Evolutionary conservation across 1,140 invertebrate species (phyloP).

Genomic region (Drosophila lacertosa): DNA sequence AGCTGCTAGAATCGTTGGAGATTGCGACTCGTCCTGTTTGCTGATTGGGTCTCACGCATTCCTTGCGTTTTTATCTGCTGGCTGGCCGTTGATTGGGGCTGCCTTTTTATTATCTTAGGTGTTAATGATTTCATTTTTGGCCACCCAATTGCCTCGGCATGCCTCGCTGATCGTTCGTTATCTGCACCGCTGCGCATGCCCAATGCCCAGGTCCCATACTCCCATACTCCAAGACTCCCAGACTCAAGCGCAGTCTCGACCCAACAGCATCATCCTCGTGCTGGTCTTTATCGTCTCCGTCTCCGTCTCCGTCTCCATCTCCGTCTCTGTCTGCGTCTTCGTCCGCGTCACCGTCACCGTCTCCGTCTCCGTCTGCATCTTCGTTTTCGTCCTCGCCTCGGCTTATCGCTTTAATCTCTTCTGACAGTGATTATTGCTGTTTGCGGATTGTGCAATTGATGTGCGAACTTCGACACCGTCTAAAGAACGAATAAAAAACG

Average conservation of each 20-base stretch:
- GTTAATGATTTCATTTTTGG: constrained; percentile 84
- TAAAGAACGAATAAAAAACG: constrained; percentile 13
- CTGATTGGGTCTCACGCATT: constrained; percentile 48
- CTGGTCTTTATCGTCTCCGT: too few species aligned
- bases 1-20: neutral
- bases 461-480: constrained; percentile 78
- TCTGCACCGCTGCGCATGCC: constrained; percentile 43
- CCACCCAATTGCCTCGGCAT: constrained; percentile 76
- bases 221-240: too few species aligned
- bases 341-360: constrained; percentile 9
- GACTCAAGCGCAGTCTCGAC: too few species aligned
- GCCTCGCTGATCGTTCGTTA: constrained; percentile 30
- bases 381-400: constrained; percentile 58
- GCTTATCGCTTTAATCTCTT: constrained; percentile 82
- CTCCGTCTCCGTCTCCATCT: neutral
- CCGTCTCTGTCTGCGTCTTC: neutral
- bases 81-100: constrained; percentile 28
- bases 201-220: constrained; percentile 38
- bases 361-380: constrained; percentile 20
- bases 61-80: constrained; percentile 49
- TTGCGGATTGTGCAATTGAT: constrained; percentile 82
- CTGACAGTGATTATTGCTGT: constrained; percentile 82
- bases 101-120: constrained; percentile 76
- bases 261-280: too few species aligned
- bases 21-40: neutral